Percentiles rank a stretch among this genome's conserved stretches.
phyloP scores from a whole-genome alignment of 2,888 invertebrate genomes.

The Hemaris fuciformis region DNA sequence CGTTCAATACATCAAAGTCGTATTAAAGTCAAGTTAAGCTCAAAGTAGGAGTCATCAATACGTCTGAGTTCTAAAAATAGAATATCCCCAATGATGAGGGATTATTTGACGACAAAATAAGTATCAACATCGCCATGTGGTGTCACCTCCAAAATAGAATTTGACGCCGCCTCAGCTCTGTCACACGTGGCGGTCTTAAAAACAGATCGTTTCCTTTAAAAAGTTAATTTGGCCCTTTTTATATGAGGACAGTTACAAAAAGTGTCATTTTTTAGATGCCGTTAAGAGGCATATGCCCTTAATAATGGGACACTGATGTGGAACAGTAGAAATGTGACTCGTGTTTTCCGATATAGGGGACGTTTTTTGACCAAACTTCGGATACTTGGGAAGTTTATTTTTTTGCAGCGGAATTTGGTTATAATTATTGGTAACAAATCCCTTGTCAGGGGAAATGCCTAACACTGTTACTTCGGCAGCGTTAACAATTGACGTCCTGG shows the following conservation, averaged over 20 bases:
- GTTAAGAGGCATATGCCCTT: slow-evolving; percentile 70
- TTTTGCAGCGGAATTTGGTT: background rate
- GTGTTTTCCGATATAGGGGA: slow-evolving; percentile 58
- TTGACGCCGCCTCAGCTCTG: slow-evolving; percentile 53
- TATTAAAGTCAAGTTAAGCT: slow-evolving; percentile 71
- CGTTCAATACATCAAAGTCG: slow-evolving; percentile 60
- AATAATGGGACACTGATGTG: slow-evolving; percentile 66
- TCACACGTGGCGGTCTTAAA: slow-evolving; percentile 76
- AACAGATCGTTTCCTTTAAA: slow-evolving; percentile 81
- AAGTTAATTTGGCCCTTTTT: slow-evolving; percentile 80
- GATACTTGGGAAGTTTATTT: slow-evolving; percentile 9
- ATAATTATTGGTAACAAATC: slow-evolving; percentile 5
- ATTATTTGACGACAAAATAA: slow-evolving; percentile 73
- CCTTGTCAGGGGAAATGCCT: background rate
- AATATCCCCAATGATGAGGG: slow-evolving; percentile 67
- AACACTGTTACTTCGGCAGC: background rate
- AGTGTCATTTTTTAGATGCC: slow-evolving; percentile 68
- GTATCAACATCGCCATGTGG: slow-evolving; percentile 76
- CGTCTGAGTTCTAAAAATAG: slow-evolving; percentile 62
- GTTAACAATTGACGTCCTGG: too few species aligned
- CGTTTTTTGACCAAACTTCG: slow-evolving; percentile 25
- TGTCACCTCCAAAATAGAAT: slow-evolving; percentile 61
- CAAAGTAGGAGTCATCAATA: slow-evolving; percentile 66
- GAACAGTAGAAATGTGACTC: slow-evolving; percentile 70
- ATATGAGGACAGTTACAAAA: slow-evolving; percentile 59